These are phyloP conservation scores for Eupithecia dodoneata DNA, from an alignment of 2,888 invertebrate species.

Conservation along the genomic window DNA sequence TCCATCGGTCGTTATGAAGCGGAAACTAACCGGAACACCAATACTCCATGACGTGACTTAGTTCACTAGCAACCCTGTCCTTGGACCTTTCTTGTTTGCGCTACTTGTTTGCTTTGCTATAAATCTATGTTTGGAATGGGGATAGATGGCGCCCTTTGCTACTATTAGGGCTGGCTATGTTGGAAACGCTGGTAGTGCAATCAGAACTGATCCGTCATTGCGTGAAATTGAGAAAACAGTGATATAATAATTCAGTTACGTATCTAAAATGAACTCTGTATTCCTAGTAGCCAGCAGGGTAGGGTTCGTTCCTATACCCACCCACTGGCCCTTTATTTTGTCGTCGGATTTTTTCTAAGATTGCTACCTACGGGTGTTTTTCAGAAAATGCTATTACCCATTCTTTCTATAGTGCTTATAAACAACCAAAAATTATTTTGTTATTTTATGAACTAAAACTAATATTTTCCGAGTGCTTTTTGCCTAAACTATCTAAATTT, in stretches of 20 bases:
- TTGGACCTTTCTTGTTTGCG: slow-evolving; percentile 40
- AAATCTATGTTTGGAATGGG: slow-evolving; percentile 41
- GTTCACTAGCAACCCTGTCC: slow-evolving; percentile 37
- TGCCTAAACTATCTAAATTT: too few relatives aligned
- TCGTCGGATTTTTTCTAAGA: not conserved
- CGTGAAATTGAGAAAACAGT: not conserved
- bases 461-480: too few relatives aligned
- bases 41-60: slow-evolving; percentile 47
- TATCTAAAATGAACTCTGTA: not conserved
- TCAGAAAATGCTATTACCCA: not conserved
- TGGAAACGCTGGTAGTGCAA: slow-evolving; percentile 12
- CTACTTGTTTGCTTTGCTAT: slow-evolving; percentile 42
- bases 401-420: too few relatives aligned
- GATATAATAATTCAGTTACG: not conserved
- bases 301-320: not conserved
- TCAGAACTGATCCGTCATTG: slow-evolving; percentile 19
- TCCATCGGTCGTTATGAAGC: slow-evolving; percentile 65
- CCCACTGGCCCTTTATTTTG: not conserved
- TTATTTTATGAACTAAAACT: too few relatives aligned
- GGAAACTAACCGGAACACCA: slow-evolving; percentile 65
- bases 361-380: not conserved
- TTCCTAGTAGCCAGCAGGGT: not conserved
- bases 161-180: slow-evolving; percentile 17
- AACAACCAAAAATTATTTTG: too few relatives aligned
- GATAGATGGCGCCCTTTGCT: slow-evolving; percentile 38